phyloP scores from a whole-genome alignment of 2,888 invertebrate species.

The Chrysomela aeneicollis region DNA sequence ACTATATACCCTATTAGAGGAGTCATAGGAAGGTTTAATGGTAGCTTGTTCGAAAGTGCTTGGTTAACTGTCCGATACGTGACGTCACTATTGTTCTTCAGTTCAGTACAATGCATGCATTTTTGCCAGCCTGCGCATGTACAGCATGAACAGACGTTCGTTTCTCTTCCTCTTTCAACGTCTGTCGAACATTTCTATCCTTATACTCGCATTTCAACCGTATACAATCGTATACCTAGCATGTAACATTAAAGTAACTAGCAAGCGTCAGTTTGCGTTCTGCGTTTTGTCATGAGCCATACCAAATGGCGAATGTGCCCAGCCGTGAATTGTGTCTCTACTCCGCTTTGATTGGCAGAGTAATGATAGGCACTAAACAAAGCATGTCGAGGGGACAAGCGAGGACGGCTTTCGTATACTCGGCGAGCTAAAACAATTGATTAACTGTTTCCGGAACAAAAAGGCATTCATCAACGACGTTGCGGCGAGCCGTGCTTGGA shows the following conservation, averaged over 20 bases:
- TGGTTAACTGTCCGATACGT: too few species aligned
- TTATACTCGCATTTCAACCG: too few species aligned
- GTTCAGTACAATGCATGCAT: too few species aligned
- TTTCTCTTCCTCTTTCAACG: too few species aligned
- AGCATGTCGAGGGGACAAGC: slow-evolving; percentile 58
- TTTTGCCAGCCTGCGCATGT: too few species aligned
- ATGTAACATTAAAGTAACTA: neutral
- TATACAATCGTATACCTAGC: neutral
- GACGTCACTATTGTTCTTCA: too few species aligned
- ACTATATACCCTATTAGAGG: too few species aligned
- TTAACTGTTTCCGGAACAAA: slow-evolving; percentile 61
- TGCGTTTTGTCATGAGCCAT: slow-evolving; percentile 30
- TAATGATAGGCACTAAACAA: slow-evolving; percentile 60
- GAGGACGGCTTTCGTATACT: slow-evolving; percentile 53
- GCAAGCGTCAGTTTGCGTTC: neutral
- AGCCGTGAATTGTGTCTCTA: neutral
- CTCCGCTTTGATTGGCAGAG: slow-evolving; percentile 57
- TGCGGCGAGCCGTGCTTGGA: slow-evolving; percentile 36
- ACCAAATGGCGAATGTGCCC: slow-evolving; percentile 15
- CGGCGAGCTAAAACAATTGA: slow-evolving; percentile 57
- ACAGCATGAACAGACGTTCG: too few species aligned
- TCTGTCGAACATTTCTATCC: too few species aligned
- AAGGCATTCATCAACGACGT: slow-evolving; percentile 58
- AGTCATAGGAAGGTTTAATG: too few species aligned
- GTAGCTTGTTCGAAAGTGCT: too few species aligned